phyloP scores from a whole-genome alignment of 2,113 vertebrate genomes.

The Pteruthius melanotis region DNA sequence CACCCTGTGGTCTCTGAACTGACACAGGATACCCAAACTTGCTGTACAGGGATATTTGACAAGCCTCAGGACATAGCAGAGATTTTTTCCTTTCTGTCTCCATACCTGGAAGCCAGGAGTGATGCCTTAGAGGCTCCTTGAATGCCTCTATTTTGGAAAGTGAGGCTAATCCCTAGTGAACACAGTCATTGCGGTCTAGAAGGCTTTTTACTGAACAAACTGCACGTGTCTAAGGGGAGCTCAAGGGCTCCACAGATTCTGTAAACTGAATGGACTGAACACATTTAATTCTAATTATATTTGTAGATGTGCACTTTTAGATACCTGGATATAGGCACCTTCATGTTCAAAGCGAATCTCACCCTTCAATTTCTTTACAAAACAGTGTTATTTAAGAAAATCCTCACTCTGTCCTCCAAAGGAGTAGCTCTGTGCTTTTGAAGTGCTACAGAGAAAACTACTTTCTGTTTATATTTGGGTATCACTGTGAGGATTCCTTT shows the following conservation, averaged over 20 bases:
- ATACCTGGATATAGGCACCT: neutral
- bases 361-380: neutral
- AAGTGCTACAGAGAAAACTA: neutral
- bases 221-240: neutral
- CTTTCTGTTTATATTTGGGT: neutral
- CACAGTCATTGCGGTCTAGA: neutral
- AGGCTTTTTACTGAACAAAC: neutral
- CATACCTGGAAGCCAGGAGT: neutral
- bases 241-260: neutral
- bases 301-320: neutral
- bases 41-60: neutral
- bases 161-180: neutral
- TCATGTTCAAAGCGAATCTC: neutral
- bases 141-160: neutral
- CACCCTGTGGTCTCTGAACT: neutral
- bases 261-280: neutral
- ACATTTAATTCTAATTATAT: neutral
- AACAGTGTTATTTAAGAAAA: neutral
- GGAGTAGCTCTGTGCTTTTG: fast-evolving
- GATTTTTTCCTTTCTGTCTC: neutral
- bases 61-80: neutral
- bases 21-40: neutral
- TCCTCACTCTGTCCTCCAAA: neutral
- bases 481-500: neutral
- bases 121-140: neutral